Evolutionary conservation across 1,140 invertebrate species (phyloP).

Genomic region (Potamilus streckersoni): DNA sequence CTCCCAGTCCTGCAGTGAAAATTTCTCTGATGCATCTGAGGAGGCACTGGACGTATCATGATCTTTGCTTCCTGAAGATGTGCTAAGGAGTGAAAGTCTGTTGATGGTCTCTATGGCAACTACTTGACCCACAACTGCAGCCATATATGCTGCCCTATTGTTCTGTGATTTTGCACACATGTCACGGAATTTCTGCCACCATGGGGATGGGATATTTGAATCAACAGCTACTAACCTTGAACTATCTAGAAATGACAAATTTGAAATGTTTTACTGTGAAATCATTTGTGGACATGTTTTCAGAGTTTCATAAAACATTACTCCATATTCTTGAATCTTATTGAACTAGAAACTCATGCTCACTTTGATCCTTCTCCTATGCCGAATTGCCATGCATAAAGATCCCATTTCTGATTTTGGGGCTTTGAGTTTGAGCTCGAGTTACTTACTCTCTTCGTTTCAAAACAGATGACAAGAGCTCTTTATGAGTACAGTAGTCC

Average conservation of each 20-base stretch:
- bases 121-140: constrained; percentile 38
- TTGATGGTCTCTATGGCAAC: constrained; percentile 46
- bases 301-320: too few species aligned
- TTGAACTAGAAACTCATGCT: too few species aligned
- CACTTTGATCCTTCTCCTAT: too few species aligned
- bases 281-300: neutral
- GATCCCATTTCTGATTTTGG: too few species aligned
- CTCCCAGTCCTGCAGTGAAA: constrained; percentile 85
- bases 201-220: constrained; percentile 46
- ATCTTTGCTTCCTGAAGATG: constrained; percentile 30
- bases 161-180: constrained; percentile 53
- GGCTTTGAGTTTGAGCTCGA: too few species aligned
- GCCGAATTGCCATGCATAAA: too few species aligned
- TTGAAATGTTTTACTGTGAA: neutral
- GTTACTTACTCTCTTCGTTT: too few species aligned
- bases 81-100: neutral
- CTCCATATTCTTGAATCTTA: too few species aligned
- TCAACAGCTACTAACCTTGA: constrained; percentile 51
- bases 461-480: too few species aligned
- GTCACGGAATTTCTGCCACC: constrained; percentile 65
- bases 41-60: constrained; percentile 52
- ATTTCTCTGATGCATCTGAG: constrained; percentile 77
- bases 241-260: constrained; percentile 41
- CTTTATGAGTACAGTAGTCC: too few species aligned
- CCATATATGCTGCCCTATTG: constrained; percentile 52